Conservation (phyloP, 2,888 invertebrate species). For the Physocephala rufipes region DNA sequence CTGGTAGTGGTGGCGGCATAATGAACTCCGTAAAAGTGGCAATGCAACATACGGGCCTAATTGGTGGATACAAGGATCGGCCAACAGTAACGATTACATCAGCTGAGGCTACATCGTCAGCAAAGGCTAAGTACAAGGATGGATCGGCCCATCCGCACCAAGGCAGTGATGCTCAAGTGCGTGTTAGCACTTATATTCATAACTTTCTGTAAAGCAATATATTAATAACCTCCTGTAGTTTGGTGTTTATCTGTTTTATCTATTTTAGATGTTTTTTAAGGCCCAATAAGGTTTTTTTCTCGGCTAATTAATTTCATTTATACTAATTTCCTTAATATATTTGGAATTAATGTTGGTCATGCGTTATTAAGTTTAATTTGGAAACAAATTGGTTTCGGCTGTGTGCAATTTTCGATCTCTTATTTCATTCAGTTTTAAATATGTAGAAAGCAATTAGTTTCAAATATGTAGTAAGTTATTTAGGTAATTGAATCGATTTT, state of each 20-base stretch:
- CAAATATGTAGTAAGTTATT: no score
- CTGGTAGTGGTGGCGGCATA: conserved; percentile 65
- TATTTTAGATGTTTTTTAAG: no score
- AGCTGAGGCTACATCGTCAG: conserved; percentile 47
- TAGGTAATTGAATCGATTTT: no score
- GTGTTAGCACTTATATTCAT: conserved; percentile 26
- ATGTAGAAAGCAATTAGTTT: no score
- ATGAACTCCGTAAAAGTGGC: conserved; percentile 88
- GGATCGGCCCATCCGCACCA: conserved; percentile 78
- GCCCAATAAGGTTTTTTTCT: no score
- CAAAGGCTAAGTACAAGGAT: conserved; percentile 69
- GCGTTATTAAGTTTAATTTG: no score
- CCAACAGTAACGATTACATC: conserved; percentile 61
- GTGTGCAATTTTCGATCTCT: no score
- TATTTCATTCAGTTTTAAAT: no score
- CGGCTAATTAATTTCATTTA: neutral
- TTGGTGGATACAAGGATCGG: conserved; percentile 51
- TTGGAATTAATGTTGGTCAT: conserved; percentile 15
- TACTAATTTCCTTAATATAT: neutral
- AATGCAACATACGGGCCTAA: conserved; percentile 70
- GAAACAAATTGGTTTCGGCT: no score
- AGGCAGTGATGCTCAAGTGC: conserved; percentile 68
- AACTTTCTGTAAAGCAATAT: neutral
- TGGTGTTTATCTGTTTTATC: no score
- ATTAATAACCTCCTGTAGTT: neutral